Conservation (phyloP, 2,888 invertebrate species). For the Melanostoma mellinum region DNA sequence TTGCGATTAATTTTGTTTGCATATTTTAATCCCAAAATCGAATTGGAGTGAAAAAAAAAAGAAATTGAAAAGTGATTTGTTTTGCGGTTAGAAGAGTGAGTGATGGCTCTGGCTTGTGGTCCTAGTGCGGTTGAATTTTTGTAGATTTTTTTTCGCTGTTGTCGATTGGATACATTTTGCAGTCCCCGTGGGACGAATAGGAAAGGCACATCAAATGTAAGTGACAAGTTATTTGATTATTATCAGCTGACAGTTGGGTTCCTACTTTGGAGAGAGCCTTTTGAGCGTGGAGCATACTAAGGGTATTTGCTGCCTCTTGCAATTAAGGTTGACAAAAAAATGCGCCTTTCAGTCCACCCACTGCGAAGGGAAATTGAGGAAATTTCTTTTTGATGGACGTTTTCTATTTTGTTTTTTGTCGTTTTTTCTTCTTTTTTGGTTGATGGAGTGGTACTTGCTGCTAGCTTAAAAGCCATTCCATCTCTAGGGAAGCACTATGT, state of each 20-base stretch:
- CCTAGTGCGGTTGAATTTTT: no score
- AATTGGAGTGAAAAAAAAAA: background rate
- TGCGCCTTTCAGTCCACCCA: background rate
- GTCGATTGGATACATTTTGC: slow-evolving; percentile 17
- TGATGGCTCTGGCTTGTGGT: background rate
- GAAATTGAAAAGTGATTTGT: background rate
- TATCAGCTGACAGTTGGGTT: slow-evolving; percentile 10
- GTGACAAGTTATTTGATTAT: slow-evolving; percentile 14
- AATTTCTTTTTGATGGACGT: slow-evolving; percentile 5
- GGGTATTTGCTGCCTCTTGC: background rate
- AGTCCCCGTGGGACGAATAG: background rate
- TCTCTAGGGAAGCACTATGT: no score
- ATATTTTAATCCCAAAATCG: background rate
- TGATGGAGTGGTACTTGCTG: no score
- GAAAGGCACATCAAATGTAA: slow-evolving; percentile 15
- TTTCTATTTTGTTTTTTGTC: background rate
- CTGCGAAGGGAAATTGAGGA: background rate
- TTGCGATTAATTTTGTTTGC: background rate
- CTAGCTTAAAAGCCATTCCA: no score
- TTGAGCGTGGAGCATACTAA: background rate
- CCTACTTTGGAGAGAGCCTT: background rate
- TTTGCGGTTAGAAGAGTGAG: slow-evolving; percentile 4
- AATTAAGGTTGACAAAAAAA: background rate
- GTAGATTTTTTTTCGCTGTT: background rate
- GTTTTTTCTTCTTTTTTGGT: no score